phyloP scores from a whole-genome alignment of 2,113 vertebrate species.

The Mesembrinibis cayennensis region DNA sequence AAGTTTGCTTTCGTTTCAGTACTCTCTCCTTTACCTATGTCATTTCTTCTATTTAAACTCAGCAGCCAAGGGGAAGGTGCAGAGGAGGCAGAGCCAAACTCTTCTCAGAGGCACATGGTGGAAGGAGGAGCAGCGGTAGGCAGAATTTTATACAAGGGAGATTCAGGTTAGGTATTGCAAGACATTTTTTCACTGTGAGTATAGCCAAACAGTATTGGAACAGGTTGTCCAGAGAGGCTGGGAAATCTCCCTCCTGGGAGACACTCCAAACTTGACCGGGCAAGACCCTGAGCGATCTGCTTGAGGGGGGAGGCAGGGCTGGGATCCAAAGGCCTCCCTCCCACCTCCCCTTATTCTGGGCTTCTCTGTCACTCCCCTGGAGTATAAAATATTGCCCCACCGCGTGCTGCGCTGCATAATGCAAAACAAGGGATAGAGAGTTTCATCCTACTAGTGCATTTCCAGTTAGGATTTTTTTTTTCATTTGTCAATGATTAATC shows the following conservation, averaged over 20 bases:
- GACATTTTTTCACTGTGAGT: neutral
- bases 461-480: neutral
- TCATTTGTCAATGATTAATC: neutral
- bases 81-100: neutral
- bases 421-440: neutral
- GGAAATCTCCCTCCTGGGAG: neutral
- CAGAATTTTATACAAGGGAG: neutral
- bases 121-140: neutral
- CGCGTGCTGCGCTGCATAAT: accelerated
- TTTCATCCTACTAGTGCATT: neutral
- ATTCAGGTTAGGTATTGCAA: neutral
- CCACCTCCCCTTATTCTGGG: neutral
- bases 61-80: neutral
- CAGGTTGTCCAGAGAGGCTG: neutral
- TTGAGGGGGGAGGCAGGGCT: neutral
- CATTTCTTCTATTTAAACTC: neutral
- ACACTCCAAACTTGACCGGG: accelerated
- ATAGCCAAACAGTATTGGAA: neutral
- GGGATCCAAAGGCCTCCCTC: too few relatives aligned
- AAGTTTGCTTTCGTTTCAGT: neutral
- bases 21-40: neutral
- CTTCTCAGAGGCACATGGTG: accelerated
- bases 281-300: neutral
- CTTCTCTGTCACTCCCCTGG: neutral
- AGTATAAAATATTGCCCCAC: neutral